Evolutionary conservation across 2,888 invertebrate genomes (phyloP).

Genomic region (Neoaliturus tenellus): DNA sequence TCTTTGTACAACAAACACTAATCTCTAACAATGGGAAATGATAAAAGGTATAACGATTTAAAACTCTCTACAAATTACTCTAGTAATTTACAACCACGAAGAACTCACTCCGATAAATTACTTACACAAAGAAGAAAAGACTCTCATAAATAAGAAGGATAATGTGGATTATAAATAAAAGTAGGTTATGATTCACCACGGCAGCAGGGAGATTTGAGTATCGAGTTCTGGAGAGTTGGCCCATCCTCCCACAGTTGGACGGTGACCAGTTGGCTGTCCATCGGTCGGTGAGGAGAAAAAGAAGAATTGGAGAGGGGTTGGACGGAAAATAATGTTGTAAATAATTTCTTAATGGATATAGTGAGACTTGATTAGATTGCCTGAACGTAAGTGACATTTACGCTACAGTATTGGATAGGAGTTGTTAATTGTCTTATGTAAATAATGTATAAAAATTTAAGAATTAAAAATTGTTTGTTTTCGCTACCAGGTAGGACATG

Average conservation of each 20-base stretch:
- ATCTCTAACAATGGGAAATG: too few species aligned
- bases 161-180: conserved; percentile 27
- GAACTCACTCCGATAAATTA: neutral
- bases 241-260: conserved; percentile 2
- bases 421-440: too few species aligned
- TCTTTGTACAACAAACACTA: too few species aligned
- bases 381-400: too few species aligned
- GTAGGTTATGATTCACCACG: conserved; percentile 7
- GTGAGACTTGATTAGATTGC: too few species aligned
- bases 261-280: neutral
- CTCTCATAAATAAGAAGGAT: neutral
- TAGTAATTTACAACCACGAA: neutral
- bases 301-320: neutral
- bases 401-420: too few species aligned
- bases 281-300: neutral
- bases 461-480: too few species aligned
- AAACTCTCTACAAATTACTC: neutral
- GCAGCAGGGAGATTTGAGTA: neutral
- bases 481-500: too few species aligned
- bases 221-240: neutral
- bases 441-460: too few species aligned
- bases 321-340: neutral
- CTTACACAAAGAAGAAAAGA: conserved; percentile 13
- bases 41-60: neutral
- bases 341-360: neutral